Conservation (phyloP, 2,113 vertebrate genomes). For the Euleptes europaea region DNA sequence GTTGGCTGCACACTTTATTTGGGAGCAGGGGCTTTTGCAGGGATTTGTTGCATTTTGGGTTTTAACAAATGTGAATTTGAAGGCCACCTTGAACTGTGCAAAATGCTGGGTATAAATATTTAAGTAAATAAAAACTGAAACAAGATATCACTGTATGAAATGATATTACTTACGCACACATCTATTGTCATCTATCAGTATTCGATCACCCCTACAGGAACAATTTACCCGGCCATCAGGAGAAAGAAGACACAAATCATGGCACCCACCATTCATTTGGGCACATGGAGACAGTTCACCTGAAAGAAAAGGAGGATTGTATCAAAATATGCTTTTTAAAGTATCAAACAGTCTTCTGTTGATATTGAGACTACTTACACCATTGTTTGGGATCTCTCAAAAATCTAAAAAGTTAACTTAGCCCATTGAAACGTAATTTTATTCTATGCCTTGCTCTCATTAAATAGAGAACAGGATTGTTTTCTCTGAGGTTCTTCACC, state of each 20-base stretch:
- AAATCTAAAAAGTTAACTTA: background rate
- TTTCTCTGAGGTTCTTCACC: background rate
- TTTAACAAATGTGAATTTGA: too few species aligned
- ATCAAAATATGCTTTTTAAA: constrained; percentile 1
- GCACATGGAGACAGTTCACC: constrained; percentile 94
- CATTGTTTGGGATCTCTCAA: background rate
- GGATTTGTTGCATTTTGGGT: too few species aligned
- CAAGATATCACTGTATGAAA: constrained; percentile 8
- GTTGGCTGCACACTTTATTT: too few species aligned
- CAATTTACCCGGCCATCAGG: constrained; percentile 92
- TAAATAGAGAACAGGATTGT: background rate
- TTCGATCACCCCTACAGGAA: constrained; percentile 90
- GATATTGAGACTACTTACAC: constrained; percentile 29
- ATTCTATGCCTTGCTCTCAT: background rate
- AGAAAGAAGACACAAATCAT: constrained; percentile 93
- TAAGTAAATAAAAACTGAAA: too few species aligned
- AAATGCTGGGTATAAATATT: too few species aligned
- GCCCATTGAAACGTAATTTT: background rate
- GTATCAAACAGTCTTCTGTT: constrained; percentile 22
- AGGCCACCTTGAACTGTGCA: too few species aligned
- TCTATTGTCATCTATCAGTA: constrained; percentile 93
- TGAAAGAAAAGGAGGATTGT: constrained; percentile 57
- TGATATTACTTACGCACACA: constrained; percentile 94
- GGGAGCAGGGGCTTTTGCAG: too few species aligned
- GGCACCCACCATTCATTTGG: constrained; percentile 90